Conservation (phyloP, 2,797 vertebrate genomes). For the Sylvilagus floridanus region DNA sequence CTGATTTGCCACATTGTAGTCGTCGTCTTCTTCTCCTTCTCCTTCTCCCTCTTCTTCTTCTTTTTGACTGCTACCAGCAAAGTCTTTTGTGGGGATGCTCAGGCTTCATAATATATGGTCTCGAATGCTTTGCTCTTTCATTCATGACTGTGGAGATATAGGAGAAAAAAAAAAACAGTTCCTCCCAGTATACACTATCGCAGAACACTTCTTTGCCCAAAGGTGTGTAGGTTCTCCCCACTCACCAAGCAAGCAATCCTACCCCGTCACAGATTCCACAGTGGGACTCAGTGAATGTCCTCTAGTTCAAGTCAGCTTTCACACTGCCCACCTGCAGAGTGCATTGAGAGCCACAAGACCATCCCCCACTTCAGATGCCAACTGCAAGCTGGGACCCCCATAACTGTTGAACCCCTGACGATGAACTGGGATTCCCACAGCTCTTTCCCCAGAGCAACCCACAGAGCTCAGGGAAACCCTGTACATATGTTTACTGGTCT, state of each 20-base stretch:
- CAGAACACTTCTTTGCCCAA: background rate
- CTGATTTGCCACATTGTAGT: background rate
- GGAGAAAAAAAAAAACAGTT: background rate
- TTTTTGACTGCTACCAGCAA: background rate
- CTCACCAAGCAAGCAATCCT: background rate
- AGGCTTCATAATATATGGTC: accelerated
- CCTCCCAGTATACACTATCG: background rate
- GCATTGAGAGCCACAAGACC: background rate
- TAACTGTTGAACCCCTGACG: background rate
- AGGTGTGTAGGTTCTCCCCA: background rate
- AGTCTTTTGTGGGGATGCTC: background rate
- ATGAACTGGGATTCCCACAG: background rate
- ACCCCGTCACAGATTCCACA: too few relatives aligned
- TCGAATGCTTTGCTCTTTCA: background rate
- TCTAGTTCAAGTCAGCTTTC: background rate
- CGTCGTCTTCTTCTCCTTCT: background rate
- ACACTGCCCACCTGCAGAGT: background rate
- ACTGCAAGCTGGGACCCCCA: background rate
- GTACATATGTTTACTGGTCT: background rate
- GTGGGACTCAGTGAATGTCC: background rate
- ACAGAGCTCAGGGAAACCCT: background rate
- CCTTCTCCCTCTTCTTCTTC: background rate
- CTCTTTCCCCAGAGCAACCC: background rate
- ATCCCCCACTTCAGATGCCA: background rate
- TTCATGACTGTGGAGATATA: background rate